Percentiles rank a stretch among this genome's conserved stretches.
phyloP scores from a whole-genome alignment of 1,140 invertebrate species.

The Pseudachorutes palmiensis region DNA sequence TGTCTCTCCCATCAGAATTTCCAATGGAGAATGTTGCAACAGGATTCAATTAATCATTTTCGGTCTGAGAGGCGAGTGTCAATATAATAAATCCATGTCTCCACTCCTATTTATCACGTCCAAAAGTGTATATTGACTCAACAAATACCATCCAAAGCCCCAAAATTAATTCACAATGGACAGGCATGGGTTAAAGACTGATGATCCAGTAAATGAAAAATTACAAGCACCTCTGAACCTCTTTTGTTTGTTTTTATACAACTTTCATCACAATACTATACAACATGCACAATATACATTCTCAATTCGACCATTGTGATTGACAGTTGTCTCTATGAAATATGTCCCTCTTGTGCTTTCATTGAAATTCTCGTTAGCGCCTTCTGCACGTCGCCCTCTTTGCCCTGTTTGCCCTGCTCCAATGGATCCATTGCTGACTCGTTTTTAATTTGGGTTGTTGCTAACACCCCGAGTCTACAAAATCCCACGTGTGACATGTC shows the following conservation, averaged over 20 bases:
- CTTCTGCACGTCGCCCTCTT: neutral
- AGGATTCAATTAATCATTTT: constrained; percentile 1
- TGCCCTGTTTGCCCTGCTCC: neutral
- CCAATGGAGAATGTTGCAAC: too few relatives aligned
- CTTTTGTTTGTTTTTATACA: too few relatives aligned
- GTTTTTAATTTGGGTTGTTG: neutral
- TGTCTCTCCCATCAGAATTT: too few relatives aligned
- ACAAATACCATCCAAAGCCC: neutral
- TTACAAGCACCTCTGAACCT: too few relatives aligned
- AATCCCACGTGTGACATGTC: too few relatives aligned
- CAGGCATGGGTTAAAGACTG: neutral
- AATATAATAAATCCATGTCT: constrained; percentile 2
- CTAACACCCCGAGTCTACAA: neutral
- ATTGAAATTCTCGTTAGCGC: neutral
- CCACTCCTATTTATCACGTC: too few relatives aligned
- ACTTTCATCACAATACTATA: too few relatives aligned
- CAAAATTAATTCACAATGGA: neutral
- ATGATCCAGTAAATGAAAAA: neutral
- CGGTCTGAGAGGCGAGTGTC: neutral
- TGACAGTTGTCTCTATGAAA: too few relatives aligned
- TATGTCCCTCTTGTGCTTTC: too few relatives aligned
- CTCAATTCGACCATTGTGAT: too few relatives aligned
- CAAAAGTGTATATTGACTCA: neutral
- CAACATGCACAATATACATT: too few relatives aligned
- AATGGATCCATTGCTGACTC: neutral